phyloP scores from a whole-genome alignment of 1,140 invertebrate genomes.

The Sycophila sp. region DNA sequence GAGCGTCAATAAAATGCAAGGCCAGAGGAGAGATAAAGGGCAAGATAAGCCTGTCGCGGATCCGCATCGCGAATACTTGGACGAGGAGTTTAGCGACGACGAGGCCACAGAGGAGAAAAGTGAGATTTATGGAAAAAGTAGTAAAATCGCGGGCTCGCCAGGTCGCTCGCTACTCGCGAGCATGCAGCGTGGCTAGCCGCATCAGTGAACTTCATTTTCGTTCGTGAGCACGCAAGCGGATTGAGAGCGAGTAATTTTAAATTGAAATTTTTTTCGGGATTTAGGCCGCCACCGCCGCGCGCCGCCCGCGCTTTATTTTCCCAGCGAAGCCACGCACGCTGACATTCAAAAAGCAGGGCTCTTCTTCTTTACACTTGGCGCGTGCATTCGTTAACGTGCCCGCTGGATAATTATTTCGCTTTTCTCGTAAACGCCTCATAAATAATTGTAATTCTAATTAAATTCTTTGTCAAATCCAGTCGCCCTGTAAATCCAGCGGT shows the following conservation, averaged over 20 bases:
- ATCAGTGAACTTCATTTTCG: constrained; percentile 34
- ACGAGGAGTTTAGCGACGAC: constrained; percentile 58
- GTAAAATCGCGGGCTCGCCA: constrained; percentile 44
- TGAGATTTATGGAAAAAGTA: constrained; percentile 57
- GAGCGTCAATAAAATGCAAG: constrained; percentile 55
- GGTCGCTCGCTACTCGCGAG: not conserved
- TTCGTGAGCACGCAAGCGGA: constrained; percentile 13
- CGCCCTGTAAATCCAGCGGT: not conserved
- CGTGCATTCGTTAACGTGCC: constrained; percentile 31
- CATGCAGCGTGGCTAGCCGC: too few relatives aligned
- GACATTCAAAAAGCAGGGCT: too few relatives aligned
- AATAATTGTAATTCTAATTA: too few relatives aligned
- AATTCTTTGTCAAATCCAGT: too few relatives aligned
- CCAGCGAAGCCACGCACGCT: constrained; percentile 7
- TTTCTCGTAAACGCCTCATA: too few relatives aligned
- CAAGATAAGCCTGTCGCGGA: constrained; percentile 51
- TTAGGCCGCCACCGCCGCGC: not conserved
- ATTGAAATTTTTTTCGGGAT: constrained; percentile 25
- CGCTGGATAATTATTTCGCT: too few relatives aligned
- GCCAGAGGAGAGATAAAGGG: constrained; percentile 49
- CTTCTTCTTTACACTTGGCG: not conserved
- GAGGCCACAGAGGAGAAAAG: constrained; percentile 43
- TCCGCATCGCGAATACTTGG: constrained; percentile 58
- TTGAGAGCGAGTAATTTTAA: constrained; percentile 18
- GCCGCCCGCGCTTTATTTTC: not conserved